Evolutionary conservation across 2,888 invertebrate species (phyloP), one percentile per base, ranked within the genome.

Genomic region (Parnassius mnemosyne): DNA sequence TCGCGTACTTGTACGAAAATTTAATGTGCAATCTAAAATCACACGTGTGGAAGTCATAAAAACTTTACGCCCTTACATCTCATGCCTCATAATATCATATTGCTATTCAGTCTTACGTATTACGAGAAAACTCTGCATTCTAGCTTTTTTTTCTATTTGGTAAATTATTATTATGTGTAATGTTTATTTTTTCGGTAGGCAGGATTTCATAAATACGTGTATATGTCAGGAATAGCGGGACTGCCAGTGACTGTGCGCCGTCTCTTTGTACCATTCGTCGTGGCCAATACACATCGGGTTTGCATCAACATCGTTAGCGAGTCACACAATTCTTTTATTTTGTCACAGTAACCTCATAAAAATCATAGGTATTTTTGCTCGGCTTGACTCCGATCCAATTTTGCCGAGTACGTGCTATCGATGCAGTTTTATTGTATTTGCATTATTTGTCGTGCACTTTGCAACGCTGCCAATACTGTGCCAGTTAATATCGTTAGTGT

Each of bases 1-100:
- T 52, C 52, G 52, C 13, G 43, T 11, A 55, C 51, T 52, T 42
- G 16, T 53, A 13, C 11, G 42, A 42, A 12, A 41, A 13, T 52
- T 52, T 61, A 42, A 57, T 56, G 47, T 53, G 20, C 41, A 52
- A 53, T 52, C 20, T 57, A 47, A 53, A 57, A 46, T 53, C 41
- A 61, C 61, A 49, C 44, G 46, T 53, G 61, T 57, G 57, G 61
- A 56, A 57, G 52, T 25, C 52, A 46, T 61, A 57, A 57, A 61
- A 57, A 47, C 16, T 56, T 61, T 61, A 61, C 42, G 52, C 20
- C 20, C 41, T 50, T 41, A 16, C 47, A 61, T 61, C 47, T 56
- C 47, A 25, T 7, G 41, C 20, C 43, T 57, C 43, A 49, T 53
- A 52, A 49, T 53, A 52, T 42, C 16, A 50, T 53, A 57, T 57